Conservation (phyloP, 1,140 invertebrate genomes). For the Venturia canescens region DNA sequence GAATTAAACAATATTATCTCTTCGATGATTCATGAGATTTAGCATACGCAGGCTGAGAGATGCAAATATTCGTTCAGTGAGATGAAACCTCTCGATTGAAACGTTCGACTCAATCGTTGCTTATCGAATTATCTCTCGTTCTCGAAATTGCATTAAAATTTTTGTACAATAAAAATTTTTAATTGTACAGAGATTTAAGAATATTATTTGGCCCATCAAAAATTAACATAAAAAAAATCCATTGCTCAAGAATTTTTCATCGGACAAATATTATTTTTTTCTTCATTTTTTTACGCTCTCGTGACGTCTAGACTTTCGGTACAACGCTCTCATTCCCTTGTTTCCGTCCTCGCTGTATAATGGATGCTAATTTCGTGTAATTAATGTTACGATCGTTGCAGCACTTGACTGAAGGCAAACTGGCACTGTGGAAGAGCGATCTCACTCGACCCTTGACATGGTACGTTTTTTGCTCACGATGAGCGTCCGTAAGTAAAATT, state of each 20-base stretch:
- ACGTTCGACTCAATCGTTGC: background rate
- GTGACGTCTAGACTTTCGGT: background rate
- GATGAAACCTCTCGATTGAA: slow-evolving; percentile 29
- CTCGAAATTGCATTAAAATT: too few relatives aligned
- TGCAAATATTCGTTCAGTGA: slow-evolving; percentile 15
- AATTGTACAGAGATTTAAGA: too few relatives aligned
- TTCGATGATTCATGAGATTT: slow-evolving; percentile 7
- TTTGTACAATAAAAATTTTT: too few relatives aligned
- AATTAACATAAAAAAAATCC: too few relatives aligned
- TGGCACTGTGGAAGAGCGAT: slow-evolving; percentile 74
- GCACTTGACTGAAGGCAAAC: slow-evolving; percentile 75
- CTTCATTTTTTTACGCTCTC: background rate
- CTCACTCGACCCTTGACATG: slow-evolving; percentile 69
- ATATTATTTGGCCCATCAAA: too few relatives aligned
- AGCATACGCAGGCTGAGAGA: background rate
- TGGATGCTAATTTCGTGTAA: slow-evolving; percentile 68
- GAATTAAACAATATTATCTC: slow-evolving; percentile 16
- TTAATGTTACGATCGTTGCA: slow-evolving; percentile 61
- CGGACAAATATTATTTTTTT: background rate
- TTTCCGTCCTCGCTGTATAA: slow-evolving; percentile 28
- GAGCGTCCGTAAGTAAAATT: background rate
- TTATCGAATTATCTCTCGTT: too few relatives aligned
- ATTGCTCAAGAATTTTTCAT: too few relatives aligned
- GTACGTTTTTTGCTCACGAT: slow-evolving; percentile 56
- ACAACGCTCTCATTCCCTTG: slow-evolving; percentile 12